Conservation (phyloP, 2,888 invertebrate genomes). For the Megaustenia siamemsis region DNA sequence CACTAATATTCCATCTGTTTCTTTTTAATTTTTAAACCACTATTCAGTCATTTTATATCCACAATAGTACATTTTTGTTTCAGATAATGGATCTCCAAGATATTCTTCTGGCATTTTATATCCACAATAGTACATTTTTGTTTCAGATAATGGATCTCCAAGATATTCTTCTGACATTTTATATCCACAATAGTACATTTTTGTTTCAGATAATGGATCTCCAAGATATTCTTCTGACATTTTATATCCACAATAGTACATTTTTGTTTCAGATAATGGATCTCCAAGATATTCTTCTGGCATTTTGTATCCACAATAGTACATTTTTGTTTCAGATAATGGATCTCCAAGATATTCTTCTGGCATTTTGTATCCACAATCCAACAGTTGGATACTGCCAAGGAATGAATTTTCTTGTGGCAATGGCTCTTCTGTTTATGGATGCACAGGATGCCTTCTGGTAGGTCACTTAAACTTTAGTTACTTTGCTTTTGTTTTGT, state of each 20-base stretch:
- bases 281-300: constrained; percentile 81
- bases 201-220: constrained; percentile 80
- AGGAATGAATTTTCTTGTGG: constrained; percentile 83
- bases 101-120: too few species aligned
- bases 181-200: not conserved
- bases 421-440: constrained; percentile 81
- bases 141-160: too few species aligned
- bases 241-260: not conserved
- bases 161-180: too few species aligned
- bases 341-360: constrained; percentile 82
- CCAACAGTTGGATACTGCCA: constrained; percentile 82
- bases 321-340: constrained; percentile 77
- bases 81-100: too few species aligned
- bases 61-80: too few species aligned
- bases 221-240: constrained; percentile 82
- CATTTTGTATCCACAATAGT: not conserved
- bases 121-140: too few species aligned
- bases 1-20: too few species aligned
- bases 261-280: constrained; percentile 79
- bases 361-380: constrained; percentile 82
- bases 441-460: constrained; percentile 83
- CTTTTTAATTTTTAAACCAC: too few species aligned
- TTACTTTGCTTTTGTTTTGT: not conserved
- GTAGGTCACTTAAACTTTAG: constrained; percentile 65
- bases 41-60: too few species aligned